Evolutionary conservation across 2,888 invertebrate genomes (phyloP), one percentile per base, ranked within the genome.

Genomic region (Andrena bicolor): DNA sequence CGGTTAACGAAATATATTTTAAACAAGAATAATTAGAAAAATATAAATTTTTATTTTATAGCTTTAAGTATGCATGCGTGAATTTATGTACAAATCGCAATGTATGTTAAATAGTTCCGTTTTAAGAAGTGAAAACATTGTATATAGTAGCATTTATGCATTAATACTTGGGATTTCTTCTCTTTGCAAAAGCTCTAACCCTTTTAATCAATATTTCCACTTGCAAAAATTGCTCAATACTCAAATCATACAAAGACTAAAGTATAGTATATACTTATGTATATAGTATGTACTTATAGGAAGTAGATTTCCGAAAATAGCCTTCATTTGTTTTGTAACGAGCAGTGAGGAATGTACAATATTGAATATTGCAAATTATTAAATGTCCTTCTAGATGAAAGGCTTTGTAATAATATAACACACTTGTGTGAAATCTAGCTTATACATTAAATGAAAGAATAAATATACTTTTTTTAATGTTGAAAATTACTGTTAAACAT

Each of bases 401-500:
- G 64, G 20, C 6, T 65, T 70, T 70, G 28, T 66, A 80, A 77
- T 60, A 72, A 16, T 20, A 87, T 87, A 83, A 84, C 20, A 84
- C 87, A 88, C 28, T 58, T 51, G 70, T 63, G 65, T 51, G 81
- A 64, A 79, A 51, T 56, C 63, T 79, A 49, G 10, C 70, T 81
- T 85, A 83, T n/a, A 13, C 51, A 6, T 80, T 86, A 88, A 88
- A 84, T 86, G 84, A 82, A 79, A 86, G 53, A 81, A 88, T 86
- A 88, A 88, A 88, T 88, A 84, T 81, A 23, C 58, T 49, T 73
- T 16, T 16, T 75, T 80, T 76, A 64, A 16, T 68, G 35, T 28
- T 48, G 26, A 26, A 35, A 13, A 26, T 68, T 77, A 74, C 0
- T 26, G 56, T 77, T 88, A 93, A 64, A 93, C 92, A 80, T 93